Base-by-base conservation (phyloP, 2,888 invertebrate genomes). In the Trissoscelio sp. region DNA sequence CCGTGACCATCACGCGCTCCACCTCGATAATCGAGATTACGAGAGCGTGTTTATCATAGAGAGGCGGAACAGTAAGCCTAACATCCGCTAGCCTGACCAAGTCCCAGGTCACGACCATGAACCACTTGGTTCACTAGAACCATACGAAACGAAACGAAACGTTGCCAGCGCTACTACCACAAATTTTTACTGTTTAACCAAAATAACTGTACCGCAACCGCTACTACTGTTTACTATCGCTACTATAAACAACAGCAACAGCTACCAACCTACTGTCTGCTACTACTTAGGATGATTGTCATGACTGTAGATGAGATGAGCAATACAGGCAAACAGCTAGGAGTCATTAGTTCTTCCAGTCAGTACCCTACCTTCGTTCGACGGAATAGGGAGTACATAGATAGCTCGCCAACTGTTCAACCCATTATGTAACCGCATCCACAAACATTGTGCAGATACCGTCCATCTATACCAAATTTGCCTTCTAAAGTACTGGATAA, bases 21-120 rank as follows among this genome's bases (percentile, higher is more conserved):
- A 91, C 88, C 91, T 90, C 88, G 91, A 91, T 88, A 91, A 94
- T 93, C 94, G 94, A 93, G 94, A 94, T 94, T 94, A 94, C 93
- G 94, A 94, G 93, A 94, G 94, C 92, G 94, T 94, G 92, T 94
- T 94, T 94, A 94, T 94, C 93, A 94, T 94, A 88, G 91, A 91
- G 89, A 91, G 91, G 91, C 91, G 91, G 91, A 91, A 91, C 91
- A 91, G 91, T 91, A 91, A 91, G 91, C 91, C 91, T 86, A 91
- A 91, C 85, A 90, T 91, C 89, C 91, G 91, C 89, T 91, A 91
- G 87, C 88, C 87, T 88, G 88, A 86, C 86, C 83, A 85, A 79
- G 79, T 79, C 84, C 83, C 83, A 84, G 86, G 87, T 88, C 87
- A 82, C 85, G 84, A 86, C 82, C 83, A 73, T 44, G 73, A 79